These are phyloP conservation scores for Galeopsomyia nigrocyanea DNA, from an alignment of 2,888 invertebrate genomes.

Conservation along the genomic window DNA sequence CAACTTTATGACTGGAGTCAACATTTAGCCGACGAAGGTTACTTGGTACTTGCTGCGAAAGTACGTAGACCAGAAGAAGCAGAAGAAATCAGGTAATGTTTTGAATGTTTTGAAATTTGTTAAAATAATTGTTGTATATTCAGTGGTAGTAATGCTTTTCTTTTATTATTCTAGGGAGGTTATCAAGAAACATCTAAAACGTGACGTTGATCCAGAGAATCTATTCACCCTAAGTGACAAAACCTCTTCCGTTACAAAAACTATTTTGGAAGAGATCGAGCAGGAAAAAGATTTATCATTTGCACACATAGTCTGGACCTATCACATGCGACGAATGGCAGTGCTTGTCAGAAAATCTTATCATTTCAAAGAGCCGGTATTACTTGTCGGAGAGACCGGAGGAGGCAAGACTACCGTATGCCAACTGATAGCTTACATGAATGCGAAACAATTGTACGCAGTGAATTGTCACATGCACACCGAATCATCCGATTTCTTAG, in stretches of 20 bases:
- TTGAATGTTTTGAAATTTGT: not conserved
- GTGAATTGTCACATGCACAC: conserved; percentile 99
- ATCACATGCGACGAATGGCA: conserved; percentile 86
- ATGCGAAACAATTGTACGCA: conserved; percentile 77
- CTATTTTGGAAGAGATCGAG: conserved; percentile 78
- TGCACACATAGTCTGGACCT: conserved; percentile 94
- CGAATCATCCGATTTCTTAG: conserved; percentile 97
- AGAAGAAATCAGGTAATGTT: conserved; percentile 82
- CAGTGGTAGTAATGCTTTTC: not conserved
- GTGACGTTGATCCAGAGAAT: conserved; percentile 78
- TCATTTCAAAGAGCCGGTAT: conserved; percentile 91
- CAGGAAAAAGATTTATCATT: conserved; percentile 74
- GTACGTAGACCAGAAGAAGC: conserved; percentile 89
- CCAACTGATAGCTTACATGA: conserved; percentile 84
- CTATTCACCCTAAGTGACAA: conserved; percentile 79
- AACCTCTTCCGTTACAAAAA: conserved; percentile 84
- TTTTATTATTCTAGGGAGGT: conserved; percentile 72
- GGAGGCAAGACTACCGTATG: conserved; percentile 98
- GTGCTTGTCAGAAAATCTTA: conserved; percentile 87
- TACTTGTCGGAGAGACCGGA: conserved; percentile 97
- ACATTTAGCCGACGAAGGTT: conserved; percentile 96
- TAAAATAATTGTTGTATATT: not conserved
- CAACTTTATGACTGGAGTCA: conserved; percentile 95
- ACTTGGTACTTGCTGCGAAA: conserved; percentile 92
- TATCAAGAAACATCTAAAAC: conserved; percentile 83